These are phyloP conservation scores for Microcebus tavaratra DNA, from an alignment of 2,113 vertebrate species.

Conservation along the genomic window DNA sequence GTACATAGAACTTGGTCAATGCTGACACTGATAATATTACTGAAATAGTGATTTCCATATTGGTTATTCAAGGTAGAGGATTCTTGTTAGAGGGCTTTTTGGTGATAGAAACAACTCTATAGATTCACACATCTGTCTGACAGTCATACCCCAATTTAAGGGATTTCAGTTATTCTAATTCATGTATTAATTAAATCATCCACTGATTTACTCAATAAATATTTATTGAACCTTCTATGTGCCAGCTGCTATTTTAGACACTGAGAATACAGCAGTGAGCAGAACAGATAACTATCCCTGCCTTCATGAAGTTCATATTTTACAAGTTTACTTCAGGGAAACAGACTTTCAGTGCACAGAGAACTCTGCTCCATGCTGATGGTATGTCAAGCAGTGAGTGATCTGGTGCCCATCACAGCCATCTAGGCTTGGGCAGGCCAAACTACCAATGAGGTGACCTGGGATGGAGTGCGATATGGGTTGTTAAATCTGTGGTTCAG, in stretches of 20 bases:
- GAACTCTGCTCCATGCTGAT: not conserved
- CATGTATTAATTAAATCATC: not conserved
- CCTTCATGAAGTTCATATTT: not conserved
- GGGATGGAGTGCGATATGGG: not conserved
- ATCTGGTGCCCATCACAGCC: not conserved
- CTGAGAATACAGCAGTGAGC: not conserved
- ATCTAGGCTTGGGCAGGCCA: not conserved
- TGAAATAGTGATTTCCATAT: constrained; percentile 35
- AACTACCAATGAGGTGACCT: not conserved
- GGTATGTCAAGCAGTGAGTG: not conserved
- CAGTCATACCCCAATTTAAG: not conserved
- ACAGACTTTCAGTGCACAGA: not conserved
- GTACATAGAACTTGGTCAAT: constrained; percentile 1
- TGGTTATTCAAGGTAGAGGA: constrained; percentile 2
- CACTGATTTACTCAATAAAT: not conserved
- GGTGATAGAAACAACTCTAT: not conserved
- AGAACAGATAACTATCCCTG: not conserved
- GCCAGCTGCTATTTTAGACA: not conserved
- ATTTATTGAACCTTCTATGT: not conserved
- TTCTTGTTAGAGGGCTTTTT: constrained; percentile 20
- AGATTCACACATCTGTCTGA: not conserved
- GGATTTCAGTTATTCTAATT: constrained; percentile 35
- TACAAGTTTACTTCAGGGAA: constrained; percentile 10
- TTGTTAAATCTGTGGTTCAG: not conserved
- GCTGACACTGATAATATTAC: not conserved